Percentiles rank a stretch among this genome's conserved stretches.
These are phyloP conservation scores for Coptodon bakossiorum DNA, from an alignment of 2,113 vertebrate genomes.

Conservation along the genomic window DNA sequence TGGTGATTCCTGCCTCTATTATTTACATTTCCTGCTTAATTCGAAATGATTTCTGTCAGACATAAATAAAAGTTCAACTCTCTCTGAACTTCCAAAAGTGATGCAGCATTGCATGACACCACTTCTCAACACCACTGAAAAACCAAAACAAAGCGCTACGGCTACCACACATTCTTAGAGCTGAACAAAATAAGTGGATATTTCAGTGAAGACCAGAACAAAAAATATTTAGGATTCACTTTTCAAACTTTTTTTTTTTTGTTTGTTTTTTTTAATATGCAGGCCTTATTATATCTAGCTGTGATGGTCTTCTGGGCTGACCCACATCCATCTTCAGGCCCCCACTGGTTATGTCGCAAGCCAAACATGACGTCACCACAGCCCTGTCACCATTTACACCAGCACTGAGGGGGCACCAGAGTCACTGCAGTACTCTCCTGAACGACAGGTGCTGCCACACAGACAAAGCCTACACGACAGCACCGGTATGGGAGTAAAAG, in stretches of 20 bases:
- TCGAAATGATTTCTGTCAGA: not conserved
- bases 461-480: not conserved
- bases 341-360: not conserved
- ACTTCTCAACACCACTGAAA: not conserved
- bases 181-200: not conserved
- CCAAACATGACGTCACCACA: not conserved
- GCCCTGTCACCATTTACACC: not conserved
- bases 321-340: not conserved
- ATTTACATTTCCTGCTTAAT: not conserved
- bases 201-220: not conserved
- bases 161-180: not conserved
- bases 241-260: not conserved
- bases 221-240: not conserved
- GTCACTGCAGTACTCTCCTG: not conserved
- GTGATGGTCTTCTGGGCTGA: not conserved
- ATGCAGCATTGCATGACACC: not conserved
- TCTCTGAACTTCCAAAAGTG: not conserved
- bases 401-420: not conserved
- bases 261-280: too few relatives aligned
- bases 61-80: not conserved
- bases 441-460: not conserved
- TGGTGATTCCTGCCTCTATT: not conserved
- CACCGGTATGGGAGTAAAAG: not conserved
- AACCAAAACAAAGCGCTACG: not conserved
- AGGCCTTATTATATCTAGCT: not conserved